These are phyloP conservation scores for Pogonophryne albipinna DNA, from an alignment of 2,797 vertebrate genomes.

Conservation along the genomic window DNA sequence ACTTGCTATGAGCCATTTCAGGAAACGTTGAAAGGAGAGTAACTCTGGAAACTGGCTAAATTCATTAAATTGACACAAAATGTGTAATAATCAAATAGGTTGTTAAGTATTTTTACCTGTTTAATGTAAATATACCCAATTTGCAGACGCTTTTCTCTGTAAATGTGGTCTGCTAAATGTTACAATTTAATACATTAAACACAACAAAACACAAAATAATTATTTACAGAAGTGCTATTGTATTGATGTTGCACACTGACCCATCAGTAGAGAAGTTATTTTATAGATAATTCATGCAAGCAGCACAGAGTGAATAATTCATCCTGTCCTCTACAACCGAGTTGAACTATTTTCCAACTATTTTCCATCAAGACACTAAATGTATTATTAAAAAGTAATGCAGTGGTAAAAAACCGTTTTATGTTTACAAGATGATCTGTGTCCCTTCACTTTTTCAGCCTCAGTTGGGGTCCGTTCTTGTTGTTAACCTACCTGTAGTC, in stretches of 20 bases:
- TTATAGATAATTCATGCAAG: not conserved
- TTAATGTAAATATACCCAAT: not conserved
- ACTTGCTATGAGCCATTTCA: no score
- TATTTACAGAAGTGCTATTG: no score
- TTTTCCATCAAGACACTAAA: not conserved
- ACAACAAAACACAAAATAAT: no score
- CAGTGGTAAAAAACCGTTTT: not conserved
- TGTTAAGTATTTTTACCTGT: not conserved
- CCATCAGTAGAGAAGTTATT: not conserved
- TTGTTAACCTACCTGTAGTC: not conserved
- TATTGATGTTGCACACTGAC: not conserved
- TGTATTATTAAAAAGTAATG: not conserved
- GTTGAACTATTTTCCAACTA: not conserved
- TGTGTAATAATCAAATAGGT: not conserved
- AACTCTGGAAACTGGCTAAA: not conserved
- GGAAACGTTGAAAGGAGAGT: not conserved
- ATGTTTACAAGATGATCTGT: not conserved
- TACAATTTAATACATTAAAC: not conserved
- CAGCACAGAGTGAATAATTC: not conserved
- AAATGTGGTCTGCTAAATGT: not conserved
- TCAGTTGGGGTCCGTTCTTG: not conserved
- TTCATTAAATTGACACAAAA: not conserved
- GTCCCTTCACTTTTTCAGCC: not conserved
- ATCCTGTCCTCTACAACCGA: not conserved
- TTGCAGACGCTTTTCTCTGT: not conserved